These are phyloP conservation scores for Caenorhabditis brenneri DNA, from an alignment of 1,140 invertebrate genomes.

Conservation along the genomic window DNA sequence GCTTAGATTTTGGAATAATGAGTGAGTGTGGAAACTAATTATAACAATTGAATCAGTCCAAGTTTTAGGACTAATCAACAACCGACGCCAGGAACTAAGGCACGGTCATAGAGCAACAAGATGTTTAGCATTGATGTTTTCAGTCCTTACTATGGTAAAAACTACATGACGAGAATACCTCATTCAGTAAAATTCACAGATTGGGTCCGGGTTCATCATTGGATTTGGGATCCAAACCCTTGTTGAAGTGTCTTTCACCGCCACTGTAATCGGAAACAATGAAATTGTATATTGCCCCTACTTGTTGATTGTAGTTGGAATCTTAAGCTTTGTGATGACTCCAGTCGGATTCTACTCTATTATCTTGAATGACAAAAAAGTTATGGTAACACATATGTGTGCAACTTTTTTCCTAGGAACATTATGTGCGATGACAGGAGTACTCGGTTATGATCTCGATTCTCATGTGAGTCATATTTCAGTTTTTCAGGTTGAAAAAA, in stretches of 20 bases:
- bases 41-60: not conserved
- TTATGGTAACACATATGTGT: constrained; percentile 4
- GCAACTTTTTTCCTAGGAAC: not conserved
- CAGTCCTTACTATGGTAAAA: not conserved
- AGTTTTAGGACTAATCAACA: not conserved
- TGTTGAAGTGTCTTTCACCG: not conserved
- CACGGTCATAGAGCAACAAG: not conserved
- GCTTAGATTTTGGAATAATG: not conserved
- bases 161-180: too few relatives aligned
- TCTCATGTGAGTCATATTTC: not conserved
- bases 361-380: constrained; percentile 7
- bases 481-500: not conserved
- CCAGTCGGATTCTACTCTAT: not conserved
- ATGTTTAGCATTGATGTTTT: not conserved
- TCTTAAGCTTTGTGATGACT: constrained; percentile 30
- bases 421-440: not conserved
- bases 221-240: constrained; percentile 1
- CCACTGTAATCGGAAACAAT: not conserved
- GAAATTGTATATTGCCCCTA: not conserved
- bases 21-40: not conserved
- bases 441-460: constrained; percentile 2
- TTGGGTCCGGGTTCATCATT: not conserved
- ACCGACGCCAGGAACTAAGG: not conserved
- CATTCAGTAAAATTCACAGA: not conserved
- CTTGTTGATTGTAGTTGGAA: not conserved